Evolutionary conservation across 2,888 invertebrate genomes (phyloP).

Genomic region (Ormyrus labotus): DNA sequence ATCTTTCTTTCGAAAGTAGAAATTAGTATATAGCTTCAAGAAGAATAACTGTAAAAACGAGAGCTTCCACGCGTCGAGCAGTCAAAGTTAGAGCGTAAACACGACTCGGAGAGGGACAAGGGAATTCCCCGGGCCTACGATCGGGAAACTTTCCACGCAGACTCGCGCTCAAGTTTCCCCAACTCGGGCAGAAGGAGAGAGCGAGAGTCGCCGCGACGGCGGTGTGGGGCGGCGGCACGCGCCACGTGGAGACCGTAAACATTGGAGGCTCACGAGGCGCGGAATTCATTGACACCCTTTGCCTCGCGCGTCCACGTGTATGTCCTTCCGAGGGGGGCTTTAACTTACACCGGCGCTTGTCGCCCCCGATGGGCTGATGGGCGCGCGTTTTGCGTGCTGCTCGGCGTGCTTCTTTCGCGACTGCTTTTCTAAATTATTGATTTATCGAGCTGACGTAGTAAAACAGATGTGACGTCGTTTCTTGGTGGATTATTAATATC

Average conservation of each 20-base stretch:
- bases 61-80: too few species aligned
- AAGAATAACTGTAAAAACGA: too few species aligned
- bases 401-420: too few species aligned
- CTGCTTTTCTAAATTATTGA: too few species aligned
- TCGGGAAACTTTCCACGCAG: conserved; percentile 66
- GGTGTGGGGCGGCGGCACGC: conserved; percentile 8
- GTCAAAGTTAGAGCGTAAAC: too few species aligned
- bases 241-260: conserved; percentile 67
- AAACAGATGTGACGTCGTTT: too few species aligned
- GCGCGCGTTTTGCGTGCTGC: neutral
- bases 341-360: neutral
- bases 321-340: too few species aligned
- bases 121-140: conserved; percentile 59
- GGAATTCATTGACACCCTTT: conserved; percentile 50
- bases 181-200: conserved; percentile 43
- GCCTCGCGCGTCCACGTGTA: neutral
- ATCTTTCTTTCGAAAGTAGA: too few species aligned
- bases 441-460: too few species aligned
- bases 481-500: too few species aligned
- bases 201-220: neutral
- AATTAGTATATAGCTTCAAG: too few species aligned
- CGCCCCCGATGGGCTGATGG: neutral
- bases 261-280: conserved; percentile 43
- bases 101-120: neutral
- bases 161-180: conserved; percentile 60